Evolutionary conservation across 2,888 invertebrate species (phyloP), one percentile per base, ranked within the genome.

Genomic region (Hydroisotoma schaefferi): DNA sequence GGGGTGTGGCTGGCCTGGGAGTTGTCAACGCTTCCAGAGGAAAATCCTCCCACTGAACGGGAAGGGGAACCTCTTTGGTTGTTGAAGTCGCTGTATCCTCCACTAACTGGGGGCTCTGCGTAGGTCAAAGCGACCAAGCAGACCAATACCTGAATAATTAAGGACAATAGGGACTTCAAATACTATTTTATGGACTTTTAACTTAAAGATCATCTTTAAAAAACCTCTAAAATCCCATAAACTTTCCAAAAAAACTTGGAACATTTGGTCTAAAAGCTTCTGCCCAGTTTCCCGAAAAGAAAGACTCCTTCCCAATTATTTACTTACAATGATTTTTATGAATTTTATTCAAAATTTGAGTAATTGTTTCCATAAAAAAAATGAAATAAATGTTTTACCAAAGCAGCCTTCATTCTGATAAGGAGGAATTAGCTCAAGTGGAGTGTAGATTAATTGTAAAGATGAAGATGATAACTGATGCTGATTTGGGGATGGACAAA

Each of bases 381-480:
- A n/a, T n/a, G n/a, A n/a, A n/a, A n/a, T n/a, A n/a, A n/a, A n/a
- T n/a, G n/a, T n/a, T n/a, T n/a, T 40, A 40, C 40, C 40, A 40
- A 40, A 40, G 40, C 40, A 40, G 40, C 40, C 20, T 40, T 40
- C 40, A 40, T 40, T 5, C 15, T 40, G 40, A 40, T 33, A 10
- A 15, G 20, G 40, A 40, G 20, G 40, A 40, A 40, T 5, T 8
- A 20, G 20, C 5, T 5, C 15, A 20, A 8, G n/a, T 18, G 5
- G 20, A 18, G 3, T 10, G 5, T 40, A 40, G 40, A 40, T 5
- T 5, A 40, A 20, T 18, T 40, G 40, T 18, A 40, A 40, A 20
- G 40, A 40, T 40, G 40, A 15, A 15, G 40, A 5, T 5, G n/a
- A n/a, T n/a, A 4, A 40, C 5, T 40, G 40, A 40, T 10, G n/a